These are phyloP conservation scores for Ciconia boyciana DNA, from an alignment of 2,113 vertebrate genomes.

Conservation along the genomic window DNA sequence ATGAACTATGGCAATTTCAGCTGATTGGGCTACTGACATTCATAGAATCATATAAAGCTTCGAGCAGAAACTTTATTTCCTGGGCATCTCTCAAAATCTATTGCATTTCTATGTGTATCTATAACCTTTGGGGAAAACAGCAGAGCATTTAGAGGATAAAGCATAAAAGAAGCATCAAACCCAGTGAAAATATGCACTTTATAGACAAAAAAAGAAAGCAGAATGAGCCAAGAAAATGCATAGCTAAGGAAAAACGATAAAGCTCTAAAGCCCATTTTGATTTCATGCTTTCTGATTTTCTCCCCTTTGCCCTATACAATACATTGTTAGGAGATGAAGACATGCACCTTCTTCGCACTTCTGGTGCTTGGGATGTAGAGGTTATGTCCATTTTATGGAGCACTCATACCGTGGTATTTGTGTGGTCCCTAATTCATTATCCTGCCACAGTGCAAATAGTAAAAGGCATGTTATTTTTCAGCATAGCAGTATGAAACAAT, in stretches of 20 bases:
- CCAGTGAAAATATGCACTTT: constrained; percentile 53
- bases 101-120: constrained; percentile 63
- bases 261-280: background rate
- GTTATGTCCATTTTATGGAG: background rate
- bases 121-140: constrained; percentile 69
- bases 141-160: constrained; percentile 66
- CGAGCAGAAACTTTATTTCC: constrained; percentile 66
- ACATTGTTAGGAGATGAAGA: background rate
- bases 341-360: background rate
- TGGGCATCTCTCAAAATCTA: constrained; percentile 49
- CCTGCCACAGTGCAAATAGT: background rate
- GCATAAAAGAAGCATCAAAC: constrained; percentile 51
- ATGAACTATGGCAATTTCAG: constrained; percentile 67
- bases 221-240: constrained; percentile 9
- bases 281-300: constrained; percentile 41
- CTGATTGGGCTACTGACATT: constrained; percentile 67
- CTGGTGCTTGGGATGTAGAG: background rate
- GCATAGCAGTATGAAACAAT: background rate
- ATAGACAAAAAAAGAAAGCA: constrained; percentile 7
- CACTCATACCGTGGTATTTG: background rate
- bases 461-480: background rate
- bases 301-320: background rate
- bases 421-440: background rate
- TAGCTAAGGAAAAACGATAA: constrained; percentile 6
- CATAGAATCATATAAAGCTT: constrained; percentile 61